Evolutionary conservation across 2,888 invertebrate species (phyloP), one percentile per base, ranked within the genome.

Genomic region (Zygaena filipendulae): DNA sequence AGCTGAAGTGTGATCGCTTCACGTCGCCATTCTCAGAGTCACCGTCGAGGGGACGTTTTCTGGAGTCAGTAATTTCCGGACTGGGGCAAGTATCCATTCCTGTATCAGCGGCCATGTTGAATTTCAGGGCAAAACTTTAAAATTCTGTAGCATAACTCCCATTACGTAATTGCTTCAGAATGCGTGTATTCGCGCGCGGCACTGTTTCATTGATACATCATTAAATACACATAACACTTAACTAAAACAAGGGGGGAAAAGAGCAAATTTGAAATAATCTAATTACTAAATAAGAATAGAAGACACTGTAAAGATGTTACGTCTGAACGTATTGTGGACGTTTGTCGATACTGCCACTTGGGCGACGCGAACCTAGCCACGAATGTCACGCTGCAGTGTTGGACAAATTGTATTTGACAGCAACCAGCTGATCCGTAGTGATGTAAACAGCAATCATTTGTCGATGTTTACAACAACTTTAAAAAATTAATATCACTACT

Each of bases 1-100:
- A 87, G 80, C 91, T 91, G 82, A 92, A 92, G 82, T 92, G 92
- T 61, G 92, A 92, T 72, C 92, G 87, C 82, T 92, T 92, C 57
- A 90, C 89, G 68, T 91, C 88, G 66, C 91, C 91, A 84, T 91
- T 91, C 81, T 92, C 92, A 55, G 87, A 87, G 81, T 92, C 92
- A 49, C 87, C 87, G 82, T 92, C 92, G 61, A 91, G 86, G 56
- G 92, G 92, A 75, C 92, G 86, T 84, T 92, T 92, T 81, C 92
- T 87, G 79, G 92, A 92, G 84, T 92, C 92, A 68, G 87, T 85
- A 80, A 90, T 91, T 85, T 92, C 92, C 81, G 92, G 92, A 84
- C 92, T 92, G 79, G 92, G 89, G 86, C 92, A 92, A 85, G 92
- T 90, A 86, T 92, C 92, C 91, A 92, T 92, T 85, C 90, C 90